Evolutionary conservation across 2,797 vertebrate genomes (phyloP), one percentile per base, ranked within the genome.

Genomic region (Rousettus madagascariensis): DNA sequence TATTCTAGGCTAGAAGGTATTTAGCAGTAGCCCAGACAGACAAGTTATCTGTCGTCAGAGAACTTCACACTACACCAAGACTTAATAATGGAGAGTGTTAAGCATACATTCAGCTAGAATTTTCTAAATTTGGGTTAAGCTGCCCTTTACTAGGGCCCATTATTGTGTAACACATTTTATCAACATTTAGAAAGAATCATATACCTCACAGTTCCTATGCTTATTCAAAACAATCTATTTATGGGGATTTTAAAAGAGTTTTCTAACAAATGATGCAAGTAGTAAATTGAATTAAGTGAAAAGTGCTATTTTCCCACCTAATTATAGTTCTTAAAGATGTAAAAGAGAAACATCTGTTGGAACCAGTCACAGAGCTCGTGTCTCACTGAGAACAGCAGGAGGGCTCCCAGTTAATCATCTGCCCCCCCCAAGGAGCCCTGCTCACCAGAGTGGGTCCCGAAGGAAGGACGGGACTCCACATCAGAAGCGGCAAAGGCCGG

Each of bases 221-320:
- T 66, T 41, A 59, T 71, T 74, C 57, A 94, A 80, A 68, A 75
- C 7, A 41, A 46, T 30, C 46, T 66, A 69, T 91, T 53, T 63
- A 53, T 43, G 22, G 71, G 20, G 55, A 53, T 82, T 92, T 95
- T 69, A 92, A 86, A 86, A 16, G 65, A 66, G 8, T 84, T 80
- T 77, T 79, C 71, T 93, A 92, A 78, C 24, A 93, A 94, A 90
- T 49, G 8, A 79, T 85, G 59, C 82, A 95, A 83, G 79, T 75
- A 91, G 75, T 53, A 95, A 95, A 96, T 69, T 94, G 92, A 92
- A 95, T 86, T 96, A 96, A 96, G 75, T 94, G 66, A 91, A 96
- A 93, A 78, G 78, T 4, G n/a, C 92, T 95, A 53, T 96, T 97
- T 98, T 98, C 79, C 90, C 88, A 96, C 66, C 91, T 94, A 96